These are phyloP conservation scores for Erebia palarica DNA, from an alignment of 2,888 invertebrate genomes.

Conservation along the genomic window DNA sequence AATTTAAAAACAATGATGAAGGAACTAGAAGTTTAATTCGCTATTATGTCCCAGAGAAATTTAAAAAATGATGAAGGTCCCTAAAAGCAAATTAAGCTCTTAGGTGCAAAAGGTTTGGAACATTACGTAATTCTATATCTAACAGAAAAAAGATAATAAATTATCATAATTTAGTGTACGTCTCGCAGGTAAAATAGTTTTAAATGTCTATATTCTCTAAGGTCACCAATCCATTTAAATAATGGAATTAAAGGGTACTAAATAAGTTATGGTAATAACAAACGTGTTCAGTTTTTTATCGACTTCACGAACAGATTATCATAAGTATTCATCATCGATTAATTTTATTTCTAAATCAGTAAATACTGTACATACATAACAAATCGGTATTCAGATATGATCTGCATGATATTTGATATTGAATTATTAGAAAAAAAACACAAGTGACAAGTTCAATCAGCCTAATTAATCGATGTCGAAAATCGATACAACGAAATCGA, in stretches of 20 bases:
- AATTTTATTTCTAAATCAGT: slow-evolving; percentile 18
- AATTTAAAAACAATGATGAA: no score
- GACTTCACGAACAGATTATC: slow-evolving; percentile 11
- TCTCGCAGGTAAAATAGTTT: no score
- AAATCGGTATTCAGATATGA: slow-evolving; percentile 23
- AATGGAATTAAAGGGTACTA: neutral
- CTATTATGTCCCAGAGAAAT: no score
- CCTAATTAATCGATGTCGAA: slow-evolving; percentile 23
- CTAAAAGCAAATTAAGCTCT: no score
- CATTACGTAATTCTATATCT: no score
- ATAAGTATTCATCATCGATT: neutral
- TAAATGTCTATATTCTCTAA: no score
- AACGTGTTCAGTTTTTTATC: neutral
- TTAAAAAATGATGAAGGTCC: no score
- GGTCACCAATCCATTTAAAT: neutral
- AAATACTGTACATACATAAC: slow-evolving; percentile 19
- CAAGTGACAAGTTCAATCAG: slow-evolving; percentile 15
- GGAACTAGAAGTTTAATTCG: no score
- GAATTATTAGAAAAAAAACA: slow-evolving; percentile 10
- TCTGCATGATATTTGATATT: slow-evolving; percentile 22
- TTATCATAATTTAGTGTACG: no score
- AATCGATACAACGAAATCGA: slow-evolving; percentile 22
- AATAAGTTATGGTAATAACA: neutral
- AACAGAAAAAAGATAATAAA: no score
- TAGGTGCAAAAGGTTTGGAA: no score